Percentiles rank a stretch among this genome's conserved stretches.
These are phyloP conservation scores for Drosophila tanythrix DNA, from an alignment of 2,888 invertebrate species.

Conservation along the genomic window DNA sequence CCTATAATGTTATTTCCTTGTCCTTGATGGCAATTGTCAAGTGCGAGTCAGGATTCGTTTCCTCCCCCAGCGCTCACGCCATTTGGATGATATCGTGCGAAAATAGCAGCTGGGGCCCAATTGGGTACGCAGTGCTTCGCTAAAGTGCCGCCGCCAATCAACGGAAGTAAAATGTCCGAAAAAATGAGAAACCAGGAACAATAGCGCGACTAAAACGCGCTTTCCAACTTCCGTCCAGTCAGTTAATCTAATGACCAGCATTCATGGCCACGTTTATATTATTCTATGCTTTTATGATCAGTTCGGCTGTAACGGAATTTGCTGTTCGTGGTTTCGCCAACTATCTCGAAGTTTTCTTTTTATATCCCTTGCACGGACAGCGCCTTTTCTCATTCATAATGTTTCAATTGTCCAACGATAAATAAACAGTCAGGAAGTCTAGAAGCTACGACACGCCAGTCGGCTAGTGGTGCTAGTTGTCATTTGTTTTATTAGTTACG, in stretches of 20 bases:
- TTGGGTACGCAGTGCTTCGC: conserved; percentile 22
- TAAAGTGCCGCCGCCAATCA: conserved; percentile 68
- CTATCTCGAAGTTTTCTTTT: conserved; percentile 38
- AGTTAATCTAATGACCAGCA: conserved; percentile 78
- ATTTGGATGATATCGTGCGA: conserved; percentile 53
- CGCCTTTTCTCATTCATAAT: conserved; percentile 66
- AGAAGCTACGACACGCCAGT: conserved; percentile 31
- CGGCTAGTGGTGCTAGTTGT: neutral
- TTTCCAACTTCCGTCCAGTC: conserved; percentile 67
- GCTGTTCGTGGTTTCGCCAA: conserved; percentile 28
- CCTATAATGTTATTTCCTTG: conserved; percentile 67
- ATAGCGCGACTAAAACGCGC: conserved; percentile 47
- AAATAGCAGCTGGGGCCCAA: conserved; percentile 67
- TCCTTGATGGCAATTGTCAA: conserved; percentile 74
- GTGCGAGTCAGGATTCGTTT: conserved; percentile 53
- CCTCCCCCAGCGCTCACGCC: neutral
- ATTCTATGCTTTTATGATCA: neutral
- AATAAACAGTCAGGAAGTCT: conserved; percentile 27
- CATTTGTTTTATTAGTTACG: conserved; percentile 40
- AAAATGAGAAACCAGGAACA: conserved; percentile 36
- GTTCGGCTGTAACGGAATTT: neutral
- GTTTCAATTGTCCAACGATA: conserved; percentile 63
- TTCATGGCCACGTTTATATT: conserved; percentile 58
- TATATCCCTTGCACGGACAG: conserved; percentile 52
- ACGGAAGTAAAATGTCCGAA: conserved; percentile 66